These are phyloP conservation scores for Syritta pipiens DNA, from an alignment of 2,888 invertebrate species.

Conservation along the genomic window DNA sequence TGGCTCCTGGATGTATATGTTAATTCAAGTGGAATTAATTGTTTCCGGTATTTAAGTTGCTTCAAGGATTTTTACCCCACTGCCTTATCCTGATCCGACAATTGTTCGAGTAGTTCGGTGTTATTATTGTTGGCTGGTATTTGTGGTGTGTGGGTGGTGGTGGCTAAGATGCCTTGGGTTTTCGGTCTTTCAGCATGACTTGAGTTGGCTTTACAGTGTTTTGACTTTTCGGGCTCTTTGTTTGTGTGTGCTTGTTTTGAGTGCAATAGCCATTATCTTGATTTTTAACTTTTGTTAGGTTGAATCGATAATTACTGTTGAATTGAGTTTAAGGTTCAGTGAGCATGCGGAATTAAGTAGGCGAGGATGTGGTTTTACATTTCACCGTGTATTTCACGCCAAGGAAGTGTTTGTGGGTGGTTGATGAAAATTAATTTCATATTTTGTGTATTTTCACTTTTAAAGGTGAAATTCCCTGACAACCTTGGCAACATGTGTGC, in stretches of 20 bases:
- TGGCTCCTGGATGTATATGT: conserved; percentile 73
- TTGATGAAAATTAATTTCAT: no score
- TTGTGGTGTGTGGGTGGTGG: conserved; percentile 37
- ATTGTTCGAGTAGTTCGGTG: conserved; percentile 64
- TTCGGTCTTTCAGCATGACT: conserved; percentile 59
- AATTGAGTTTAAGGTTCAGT: conserved; percentile 52
- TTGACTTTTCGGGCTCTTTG: conserved; percentile 41
- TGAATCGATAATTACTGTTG: conserved; percentile 62
- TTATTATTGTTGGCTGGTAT: conserved; percentile 62
- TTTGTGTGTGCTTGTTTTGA: conserved; percentile 28
- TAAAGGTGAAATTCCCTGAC: no score
- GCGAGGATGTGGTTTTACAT: conserved; percentile 22
- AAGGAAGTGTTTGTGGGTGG: conserved; percentile 40
- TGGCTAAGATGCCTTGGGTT: conserved; percentile 52
- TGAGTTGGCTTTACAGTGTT: conserved; percentile 60
- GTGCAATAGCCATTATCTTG: conserved; percentile 56
- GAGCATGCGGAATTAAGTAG: conserved; percentile 25
- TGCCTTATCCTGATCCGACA: conserved; percentile 61
- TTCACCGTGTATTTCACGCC: conserved; percentile 14
- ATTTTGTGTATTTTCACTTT: neutral
- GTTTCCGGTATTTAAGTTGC: conserved; percentile 78
- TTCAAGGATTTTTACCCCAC: conserved; percentile 70
- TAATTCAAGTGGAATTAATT: conserved; percentile 79
- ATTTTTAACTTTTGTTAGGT: conserved; percentile 60
- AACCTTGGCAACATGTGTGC: no score